Evolutionary conservation across 2,113 vertebrate species (phyloP), one percentile per base, ranked within the genome.

Genomic region (Rhinolophus ferrumequinum): DNA sequence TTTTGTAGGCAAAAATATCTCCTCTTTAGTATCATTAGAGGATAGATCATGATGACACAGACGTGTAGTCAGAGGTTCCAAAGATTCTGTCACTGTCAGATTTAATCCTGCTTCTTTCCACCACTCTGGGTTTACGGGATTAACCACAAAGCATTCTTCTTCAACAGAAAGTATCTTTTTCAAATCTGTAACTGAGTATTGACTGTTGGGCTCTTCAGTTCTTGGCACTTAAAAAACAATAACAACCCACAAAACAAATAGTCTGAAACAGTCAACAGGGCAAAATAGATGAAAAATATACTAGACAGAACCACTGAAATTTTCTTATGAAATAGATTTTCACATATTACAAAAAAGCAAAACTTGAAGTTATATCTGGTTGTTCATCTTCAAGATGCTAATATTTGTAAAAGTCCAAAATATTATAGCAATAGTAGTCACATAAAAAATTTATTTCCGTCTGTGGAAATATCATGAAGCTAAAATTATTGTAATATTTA

Each of bases 51-150:
- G 21, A 58, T 62, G 75, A 93, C 30, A 79, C 73, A 84, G 41
- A 95, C 19, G 16, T 54, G 52, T 54, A 54, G 76, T 96, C 44
- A 97, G 85, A 90, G 94, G 80, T 64, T 98, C 98, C 90, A 98
- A 89, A 58, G 35, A 84, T 90, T 97, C 93, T 56, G 28, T 2
- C 6, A 56, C 80, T 80, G 58, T 26, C 35, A 50, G 41, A 92
- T 90, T 97, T 47, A 98, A 93, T 91, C 89, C 93, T 62, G 95
- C 58, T 94, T 90, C 91, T 94, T 97, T 95, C 98, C 97, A 98
- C 91, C 97, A 97, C 47, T 88, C 76, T 41, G 97, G 3, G 70
- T 96, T 97, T 33, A 96, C 13, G 16, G 76, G 84, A 82, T 85
- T 77, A 95, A 88, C 44, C 10, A 81, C 1, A 95, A 94, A 95